Conservation (phyloP, 2,113 vertebrate genomes). For the Sula dactylatra region DNA sequence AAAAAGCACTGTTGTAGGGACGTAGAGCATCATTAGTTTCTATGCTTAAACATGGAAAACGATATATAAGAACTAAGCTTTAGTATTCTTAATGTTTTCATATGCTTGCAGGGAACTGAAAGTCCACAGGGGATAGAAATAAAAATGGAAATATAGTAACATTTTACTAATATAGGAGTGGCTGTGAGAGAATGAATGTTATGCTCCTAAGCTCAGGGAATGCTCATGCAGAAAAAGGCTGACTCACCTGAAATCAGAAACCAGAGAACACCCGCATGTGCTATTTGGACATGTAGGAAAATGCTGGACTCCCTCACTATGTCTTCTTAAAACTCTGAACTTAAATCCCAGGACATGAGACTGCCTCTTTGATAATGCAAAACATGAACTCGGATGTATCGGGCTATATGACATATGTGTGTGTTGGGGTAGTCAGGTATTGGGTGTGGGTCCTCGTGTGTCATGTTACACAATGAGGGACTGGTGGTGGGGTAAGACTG, state of each 20-base stretch:
- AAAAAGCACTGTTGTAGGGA: conserved; percentile 40
- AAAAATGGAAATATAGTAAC: conserved; percentile 40
- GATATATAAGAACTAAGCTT: conserved; percentile 54
- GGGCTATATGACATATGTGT: fast-evolving
- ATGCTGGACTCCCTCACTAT: background rate
- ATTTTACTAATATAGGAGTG: conserved; percentile 32
- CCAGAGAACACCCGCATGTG: background rate
- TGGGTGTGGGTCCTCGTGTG: background rate
- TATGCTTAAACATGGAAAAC: conserved; percentile 58
- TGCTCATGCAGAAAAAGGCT: background rate
- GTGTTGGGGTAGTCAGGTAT: fast-evolving
- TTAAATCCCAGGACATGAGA: background rate
- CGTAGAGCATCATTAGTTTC: conserved; percentile 63
- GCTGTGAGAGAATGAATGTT: background rate
- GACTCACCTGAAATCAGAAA: background rate
- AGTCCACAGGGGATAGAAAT: conserved; percentile 38
- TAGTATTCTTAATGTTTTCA: conserved; percentile 60
- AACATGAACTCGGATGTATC: background rate
- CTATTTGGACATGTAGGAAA: background rate
- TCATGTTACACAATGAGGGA: background rate
- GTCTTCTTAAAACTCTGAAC: background rate
- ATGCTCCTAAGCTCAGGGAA: background rate
- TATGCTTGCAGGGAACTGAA: conserved; percentile 44
- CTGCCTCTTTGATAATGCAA: background rate
- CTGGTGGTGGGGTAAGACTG: background rate